Evolutionary conservation across 1,140 invertebrate genomes (phyloP), one percentile per base, ranked within the genome.

Genomic region (Penaeus vannamei): DNA sequence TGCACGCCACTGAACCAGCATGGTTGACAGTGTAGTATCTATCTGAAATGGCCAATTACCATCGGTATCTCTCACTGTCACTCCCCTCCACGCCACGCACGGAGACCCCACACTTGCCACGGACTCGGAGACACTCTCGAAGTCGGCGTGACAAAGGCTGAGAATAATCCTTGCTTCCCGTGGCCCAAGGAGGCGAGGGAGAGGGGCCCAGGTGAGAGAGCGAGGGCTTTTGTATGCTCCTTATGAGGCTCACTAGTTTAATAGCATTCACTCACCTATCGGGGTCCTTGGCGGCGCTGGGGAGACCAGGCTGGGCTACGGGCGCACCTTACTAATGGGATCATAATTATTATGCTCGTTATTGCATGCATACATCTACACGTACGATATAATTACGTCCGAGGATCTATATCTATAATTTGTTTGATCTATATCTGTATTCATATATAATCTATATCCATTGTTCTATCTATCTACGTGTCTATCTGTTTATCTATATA

Each of bases 301-400:
- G 22, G 22, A 5, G 36, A 42, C 36, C 36, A 19, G 4, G n/a
- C n/a, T 10, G 17, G 10, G 17, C 36, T 7, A 42, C 36, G 36
- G 8, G 4, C 36, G 36, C 36, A 42, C 4, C 36, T 42, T 42
- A 42, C 4, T 42, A 42, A 42, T 42, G 36, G 8, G 36, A 42
- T 76, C 8, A 36, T 76, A 1, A 14, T 23, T 8, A 32, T 7
- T 19, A 32, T 19, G 26, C 19, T 76, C 19, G n/a, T 76, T 29
- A 76, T 76, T 76, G 32, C 36, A 29, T 76, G n/a, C 36, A 76
- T 76, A 76, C 32, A 72, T 72, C 17, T 72, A 76, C 32, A 76
- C n/a, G 10, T 76, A 76, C 17, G 19, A 72, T 72, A 72, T 72
- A 72, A n/a, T n/a, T 69, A 69, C 29, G 29, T 69, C 23, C 29